Evolutionary conservation across 30 jellyfish, hydroid and myxozoan species (phyloP), one percentile per base, ranked within the genome.

Genomic region (Hydractinia echinata): DNA sequence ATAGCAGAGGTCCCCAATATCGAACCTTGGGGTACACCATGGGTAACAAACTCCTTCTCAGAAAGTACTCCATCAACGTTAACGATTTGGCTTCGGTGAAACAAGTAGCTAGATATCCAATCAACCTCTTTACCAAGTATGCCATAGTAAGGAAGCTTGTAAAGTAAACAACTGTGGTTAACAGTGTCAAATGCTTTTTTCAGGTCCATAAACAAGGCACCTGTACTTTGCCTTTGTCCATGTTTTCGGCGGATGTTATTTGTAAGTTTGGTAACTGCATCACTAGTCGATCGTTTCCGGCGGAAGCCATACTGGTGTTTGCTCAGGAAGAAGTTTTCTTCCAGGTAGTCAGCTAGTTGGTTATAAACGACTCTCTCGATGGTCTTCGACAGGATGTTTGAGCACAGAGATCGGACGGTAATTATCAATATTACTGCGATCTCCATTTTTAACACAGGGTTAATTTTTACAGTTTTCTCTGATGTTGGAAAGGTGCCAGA

Each of bases 161-260:
- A 10, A 48, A 67, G 78, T 13, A 67, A 48, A 20, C 11, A 67
- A 21, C 78, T 67, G 50, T 67, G 78, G 51, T 67, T 67, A 13
- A 67, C 78, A 30, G 44, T 30, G 44, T 30, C 44, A 30, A 30
- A 30, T 30, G 44, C 44, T 30, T 30, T 30, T 30, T 83, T 72
- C 55, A 78, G 85, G 70, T 73, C 89, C 51, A 85, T 79, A 51
- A 76, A 79, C 67, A 85, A 79, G 72, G 86, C 90, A 78, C 95
- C 89, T 71, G 76, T 85, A 66, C 68, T 39, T 56, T 81, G 30
- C 49, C 88, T 84, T 85, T 85, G 55, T 69, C 95, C 72, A 85
- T 85, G 89, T 58, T 85, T 77, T 85, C 85, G 51, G n/a, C 92
- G 74, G 84, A 76, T 76, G 76, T 84, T 83, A 6, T 73, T 82